phyloP scores from a whole-genome alignment of 2,113 vertebrate genomes.

The cattle (Bos taurus) region ARS-UCD2.0 NC_037338.1:74260001-74260500 shows the following conservation, averaged over 20 bases:
- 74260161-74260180: neutral
- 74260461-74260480: neutral
- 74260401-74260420: neutral
- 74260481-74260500: neutral
- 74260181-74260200: neutral
- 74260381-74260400: neutral
- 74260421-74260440: neutral
- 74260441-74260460: neutral
- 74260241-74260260: neutral
- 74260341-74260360: neutral
- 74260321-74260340: neutral
- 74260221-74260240: conserved; percentile 28
- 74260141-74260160: neutral
- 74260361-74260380: neutral
- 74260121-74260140: neutral
- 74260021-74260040: conserved; percentile 15
- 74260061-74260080: conserved; percentile 7
- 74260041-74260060: conserved; percentile 13
- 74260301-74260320: neutral
- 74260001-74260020: neutral
- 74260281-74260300: neutral
- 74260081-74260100: conserved; percentile 30
- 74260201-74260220: conserved; percentile 12
- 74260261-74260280: conserved; percentile 18
- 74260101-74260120: neutral